phyloP scores from a whole-genome alignment of 2,113 vertebrate genomes.

The Ranitomeya imitator region DNA sequence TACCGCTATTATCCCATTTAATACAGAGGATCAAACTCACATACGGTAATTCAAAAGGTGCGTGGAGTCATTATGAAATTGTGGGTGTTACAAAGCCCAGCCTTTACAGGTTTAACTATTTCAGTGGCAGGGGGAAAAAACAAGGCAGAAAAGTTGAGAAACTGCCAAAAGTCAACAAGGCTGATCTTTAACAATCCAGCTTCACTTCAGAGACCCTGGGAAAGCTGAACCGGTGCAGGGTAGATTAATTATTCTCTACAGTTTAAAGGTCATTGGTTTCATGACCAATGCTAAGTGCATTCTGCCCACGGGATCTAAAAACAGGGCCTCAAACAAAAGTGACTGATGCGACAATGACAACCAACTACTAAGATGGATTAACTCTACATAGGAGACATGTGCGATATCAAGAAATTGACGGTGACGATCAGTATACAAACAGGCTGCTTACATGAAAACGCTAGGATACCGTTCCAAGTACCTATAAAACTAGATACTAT shows the following conservation, averaged over 20 bases:
- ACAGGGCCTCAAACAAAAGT: neutral
- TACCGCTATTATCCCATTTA: neutral
- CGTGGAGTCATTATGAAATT: neutral
- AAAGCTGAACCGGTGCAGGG: conserved; percentile 23
- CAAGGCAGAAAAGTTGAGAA: neutral
- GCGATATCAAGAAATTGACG: no score
- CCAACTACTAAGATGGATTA: neutral
- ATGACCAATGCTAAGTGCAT: conserved; percentile 20
- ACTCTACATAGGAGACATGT: neutral
- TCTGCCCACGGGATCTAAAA: neutral
- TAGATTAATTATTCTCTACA: conserved; percentile 57
- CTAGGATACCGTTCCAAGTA: no score
- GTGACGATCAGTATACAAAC: no score
- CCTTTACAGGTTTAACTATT: neutral
- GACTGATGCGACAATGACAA: neutral
- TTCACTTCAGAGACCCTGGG: conserved; percentile 46
- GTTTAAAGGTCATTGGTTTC: conserved; percentile 53
- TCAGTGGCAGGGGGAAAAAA: neutral
- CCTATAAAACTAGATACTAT: no score
- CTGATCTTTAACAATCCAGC: conserved; percentile 53
- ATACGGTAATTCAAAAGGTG: neutral
- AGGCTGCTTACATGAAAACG: no score
- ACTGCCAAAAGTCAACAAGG: conserved; percentile 52
- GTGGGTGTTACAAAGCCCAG: neutral
- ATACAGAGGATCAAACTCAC: neutral